A percentile compares a stretch with the other conserved stretches of the same genome.
These are phyloP conservation scores for Prunella strophiata DNA, from an alignment of 2,797 vertebrate genomes.

Conservation along the genomic window DNA sequence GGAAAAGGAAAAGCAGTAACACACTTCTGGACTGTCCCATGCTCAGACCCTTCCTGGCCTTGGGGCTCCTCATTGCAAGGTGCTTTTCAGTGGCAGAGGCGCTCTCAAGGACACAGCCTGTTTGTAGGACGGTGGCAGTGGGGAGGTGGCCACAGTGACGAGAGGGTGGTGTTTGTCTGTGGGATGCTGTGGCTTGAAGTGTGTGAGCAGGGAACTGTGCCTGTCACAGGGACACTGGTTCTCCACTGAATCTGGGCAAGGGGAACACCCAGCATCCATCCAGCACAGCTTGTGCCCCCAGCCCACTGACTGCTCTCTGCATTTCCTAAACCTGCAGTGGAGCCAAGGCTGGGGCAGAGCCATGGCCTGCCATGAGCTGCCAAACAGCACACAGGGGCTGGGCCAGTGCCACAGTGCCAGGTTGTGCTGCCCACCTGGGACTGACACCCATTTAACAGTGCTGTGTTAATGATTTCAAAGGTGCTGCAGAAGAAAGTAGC, in stretches of 20 bases:
- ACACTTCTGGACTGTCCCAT: not conserved
- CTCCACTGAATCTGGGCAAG: not conserved
- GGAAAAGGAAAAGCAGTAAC: not conserved
- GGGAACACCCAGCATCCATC: not conserved
- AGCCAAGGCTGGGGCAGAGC: not conserved
- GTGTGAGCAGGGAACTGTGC: not conserved
- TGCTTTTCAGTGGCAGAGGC: not conserved
- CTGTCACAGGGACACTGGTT: not conserved
- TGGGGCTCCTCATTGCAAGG: not conserved
- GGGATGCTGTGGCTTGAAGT: not conserved
- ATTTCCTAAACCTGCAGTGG: not conserved
- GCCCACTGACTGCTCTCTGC: not conserved
- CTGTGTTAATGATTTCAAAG: not conserved
- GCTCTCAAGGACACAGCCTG: not conserved
- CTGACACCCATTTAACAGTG: not conserved
- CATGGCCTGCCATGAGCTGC: rapidly evolving
- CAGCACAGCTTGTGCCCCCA: not conserved
- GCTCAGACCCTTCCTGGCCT: not conserved
- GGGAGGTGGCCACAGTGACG: not conserved
- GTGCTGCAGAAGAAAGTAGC: not conserved
- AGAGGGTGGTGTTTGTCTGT: not conserved
- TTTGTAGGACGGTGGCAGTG: not conserved
- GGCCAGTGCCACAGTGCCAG: not conserved
- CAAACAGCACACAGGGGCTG: rapidly evolving
- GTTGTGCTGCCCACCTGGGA: not conserved